These are phyloP conservation scores for Narcine bancroftii DNA, from an alignment of 2,113 vertebrate species.

Conservation along the genomic window DNA sequence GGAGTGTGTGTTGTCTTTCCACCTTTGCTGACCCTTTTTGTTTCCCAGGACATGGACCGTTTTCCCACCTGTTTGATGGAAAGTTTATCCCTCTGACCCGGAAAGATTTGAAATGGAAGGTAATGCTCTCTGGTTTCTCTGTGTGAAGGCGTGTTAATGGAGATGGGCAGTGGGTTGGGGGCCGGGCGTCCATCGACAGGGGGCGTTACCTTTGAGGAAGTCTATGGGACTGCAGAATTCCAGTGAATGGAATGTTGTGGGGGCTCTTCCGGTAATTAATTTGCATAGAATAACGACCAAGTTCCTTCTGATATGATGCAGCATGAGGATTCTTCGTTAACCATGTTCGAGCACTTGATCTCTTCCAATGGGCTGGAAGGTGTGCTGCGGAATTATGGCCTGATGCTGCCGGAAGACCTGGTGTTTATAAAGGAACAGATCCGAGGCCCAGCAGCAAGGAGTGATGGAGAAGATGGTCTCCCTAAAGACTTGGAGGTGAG, in stretches of 20 bases:
- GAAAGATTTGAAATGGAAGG: conserved; percentile 68
- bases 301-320: conserved; percentile 38
- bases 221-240: not conserved
- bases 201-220: no score
- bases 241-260: no score
- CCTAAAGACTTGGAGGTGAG: not conserved
- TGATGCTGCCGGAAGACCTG: conserved; percentile 71
- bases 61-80: conserved; percentile 92
- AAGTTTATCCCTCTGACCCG: conserved; percentile 76
- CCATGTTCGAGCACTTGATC: conserved; percentile 87
- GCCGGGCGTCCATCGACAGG: not conserved
- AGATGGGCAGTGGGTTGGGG: not conserved
- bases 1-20: no score
- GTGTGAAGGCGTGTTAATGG: not conserved
- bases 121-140: conserved; percentile 44
- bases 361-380: conserved; percentile 58
- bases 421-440: conserved; percentile 88
- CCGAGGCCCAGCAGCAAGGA: conserved; percentile 52
- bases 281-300: no score
- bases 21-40: conserved; percentile 39
- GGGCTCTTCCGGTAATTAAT: no score
- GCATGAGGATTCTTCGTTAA: conserved; percentile 78
- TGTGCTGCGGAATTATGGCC: conserved; percentile 64
- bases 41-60: conserved; percentile 86
- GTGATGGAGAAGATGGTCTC: conserved; percentile 36